Evolutionary conservation across 2,113 vertebrate species (phyloP), one percentile per base, ranked within the genome.

Genomic region (Ornithorhynchus anatinus): DNA sequence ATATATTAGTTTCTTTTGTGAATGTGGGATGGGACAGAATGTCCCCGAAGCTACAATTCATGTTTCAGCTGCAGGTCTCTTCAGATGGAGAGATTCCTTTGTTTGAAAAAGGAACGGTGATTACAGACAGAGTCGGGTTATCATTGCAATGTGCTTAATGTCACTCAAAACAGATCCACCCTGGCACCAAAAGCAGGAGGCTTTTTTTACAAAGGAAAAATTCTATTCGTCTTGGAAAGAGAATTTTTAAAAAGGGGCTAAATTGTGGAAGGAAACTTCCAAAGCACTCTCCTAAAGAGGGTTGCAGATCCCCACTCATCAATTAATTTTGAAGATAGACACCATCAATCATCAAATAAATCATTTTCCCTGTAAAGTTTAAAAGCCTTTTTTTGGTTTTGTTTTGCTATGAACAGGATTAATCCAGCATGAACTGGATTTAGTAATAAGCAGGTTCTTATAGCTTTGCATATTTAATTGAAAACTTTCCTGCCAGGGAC

Each of bases 391-490:
- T 1, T 3, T 52, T 82, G 33, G 53, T 69, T 80, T 35, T 31
- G 23, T 36, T 14, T 32, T 63, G 29, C 15, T 44, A 60, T 38
- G 32, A 58, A 72, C 16, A 43, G 27, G 33, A 65, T 33, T 57
- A 78, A 73, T 71, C 32, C 29, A 54, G n/a, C 38, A 29, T 27
- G 45, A 75, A 29, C 25, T 39, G 29, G n/a, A n/a, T 54, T 62
- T 74, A 66, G 25, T 44, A 53, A 57, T 64, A 64, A 37, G 29
- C 39, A 65, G 54, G 42, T 63, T 78, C 54, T 79, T 70, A 17
- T 14, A 61, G 57, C 59, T 86, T 87, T 60, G 11, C 31, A 50
- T 79, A 27, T 42, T 77, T 88, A 81, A 80, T 40, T 79, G 35
- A 64, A 62, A 80, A 81, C 53, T 67, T 54, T 61, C 59, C 47